Evolutionary conservation across 92 coral and sea anemone species (phyloP), one percentile per base, ranked within the genome.

Genomic region (Actinernus sp.): DNA sequence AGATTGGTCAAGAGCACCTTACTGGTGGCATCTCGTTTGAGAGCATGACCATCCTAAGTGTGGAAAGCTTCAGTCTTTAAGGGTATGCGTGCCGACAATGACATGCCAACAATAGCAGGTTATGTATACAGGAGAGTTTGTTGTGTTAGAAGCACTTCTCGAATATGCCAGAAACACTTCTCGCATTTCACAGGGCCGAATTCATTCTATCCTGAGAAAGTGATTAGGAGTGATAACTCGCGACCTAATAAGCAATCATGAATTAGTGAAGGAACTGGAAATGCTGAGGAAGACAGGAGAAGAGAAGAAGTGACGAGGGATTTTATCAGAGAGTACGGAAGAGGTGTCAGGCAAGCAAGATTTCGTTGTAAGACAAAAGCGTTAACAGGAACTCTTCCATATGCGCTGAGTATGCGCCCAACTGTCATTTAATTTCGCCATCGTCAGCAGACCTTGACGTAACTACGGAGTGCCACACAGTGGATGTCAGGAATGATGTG

Each of bases 341-440:
- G 59, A 39, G 78, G 65, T 14, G 88, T 82, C 36, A 30, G 84
- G 20, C 89, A 83, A 49, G 88, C 54, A 66, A 74, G 58, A 31
- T 63, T 74, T 21, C 57, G 71, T 31, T 75, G 68, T 24, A 81
- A 63, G 38, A 71, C 68, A 68, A 81, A 81, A 30, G 77, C 63
- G 65, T 31, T 65, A 7, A 82, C 83, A 26, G 69, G 74, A 49
- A 63, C 76, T 33, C 76, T 81, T 54, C 83, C 76, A 7, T 81
- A 73, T 64, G 63, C 76, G 53, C 58, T 63, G 23, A 81, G 82
- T 45, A 63, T 63, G 88, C 0, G 68, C 21, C 76, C 76, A 17
- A 31, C 52, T 20, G 24, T 31, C 52, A 51, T 79, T n/a, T n/a
- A n/a, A n/a, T n/a, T n/a, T n/a, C n/a, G n/a, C n/a, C n/a, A n/a